These are phyloP conservation scores for Muntiacus muntjak DNA, from an alignment of 2,113 vertebrate species.

Conservation along the genomic window DNA sequence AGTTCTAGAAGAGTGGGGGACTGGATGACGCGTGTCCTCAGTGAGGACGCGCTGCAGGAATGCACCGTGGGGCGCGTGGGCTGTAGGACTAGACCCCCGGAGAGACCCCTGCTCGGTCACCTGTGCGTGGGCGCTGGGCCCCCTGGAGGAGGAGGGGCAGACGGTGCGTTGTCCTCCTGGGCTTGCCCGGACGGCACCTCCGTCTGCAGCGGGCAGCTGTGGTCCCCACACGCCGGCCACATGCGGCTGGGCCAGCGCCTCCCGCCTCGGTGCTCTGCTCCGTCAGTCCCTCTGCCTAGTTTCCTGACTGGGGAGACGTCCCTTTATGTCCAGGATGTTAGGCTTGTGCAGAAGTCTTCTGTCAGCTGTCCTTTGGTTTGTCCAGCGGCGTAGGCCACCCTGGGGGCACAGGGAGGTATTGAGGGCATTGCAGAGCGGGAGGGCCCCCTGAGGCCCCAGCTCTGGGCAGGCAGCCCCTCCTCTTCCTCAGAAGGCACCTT, in stretches of 20 bases:
- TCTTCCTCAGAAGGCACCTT: neutral
- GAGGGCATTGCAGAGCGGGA: accelerated
- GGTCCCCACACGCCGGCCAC: accelerated
- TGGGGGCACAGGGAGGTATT: neutral
- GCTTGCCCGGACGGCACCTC: accelerated
- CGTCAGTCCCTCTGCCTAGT: neutral
- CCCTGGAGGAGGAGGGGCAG: neutral
- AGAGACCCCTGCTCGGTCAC: neutral
- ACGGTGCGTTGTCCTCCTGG: neutral
- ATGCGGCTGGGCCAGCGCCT: neutral
- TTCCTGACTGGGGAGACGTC: neutral
- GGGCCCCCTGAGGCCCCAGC: neutral
- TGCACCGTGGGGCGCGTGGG: accelerated
- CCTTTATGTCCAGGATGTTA: neutral
- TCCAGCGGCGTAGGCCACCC: accelerated
- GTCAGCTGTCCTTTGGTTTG: neutral
- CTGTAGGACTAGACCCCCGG: no score
- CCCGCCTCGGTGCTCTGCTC: neutral
- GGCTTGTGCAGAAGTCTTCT: neutral
- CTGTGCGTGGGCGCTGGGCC: neutral
- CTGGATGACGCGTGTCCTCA: neutral
- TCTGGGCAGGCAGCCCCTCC: neutral
- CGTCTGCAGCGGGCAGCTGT: neutral
- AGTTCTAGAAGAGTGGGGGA: neutral
- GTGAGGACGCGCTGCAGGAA: neutral